Evolutionary conservation across 2,888 invertebrate species (phyloP).

Genomic region (Antheraea assamensis): DNA sequence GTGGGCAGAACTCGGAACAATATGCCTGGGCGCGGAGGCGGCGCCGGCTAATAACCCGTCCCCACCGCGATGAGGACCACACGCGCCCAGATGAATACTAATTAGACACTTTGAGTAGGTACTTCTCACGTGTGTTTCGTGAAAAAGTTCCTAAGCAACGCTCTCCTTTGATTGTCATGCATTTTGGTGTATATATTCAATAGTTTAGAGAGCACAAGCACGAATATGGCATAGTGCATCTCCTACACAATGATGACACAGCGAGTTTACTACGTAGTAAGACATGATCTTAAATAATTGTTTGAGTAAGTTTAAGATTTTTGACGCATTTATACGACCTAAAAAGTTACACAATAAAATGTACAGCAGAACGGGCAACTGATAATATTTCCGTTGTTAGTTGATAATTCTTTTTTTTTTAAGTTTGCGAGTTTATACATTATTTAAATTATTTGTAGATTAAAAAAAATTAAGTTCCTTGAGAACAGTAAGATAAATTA

Average conservation of each 20-base stretch:
- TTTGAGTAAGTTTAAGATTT: constrained; percentile 34
- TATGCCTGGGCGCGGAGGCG: constrained; percentile 81
- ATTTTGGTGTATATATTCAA: neutral
- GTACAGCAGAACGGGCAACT: neutral
- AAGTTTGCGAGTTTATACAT: neutral
- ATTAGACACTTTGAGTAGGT: constrained; percentile 73
- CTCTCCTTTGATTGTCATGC: constrained; percentile 2
- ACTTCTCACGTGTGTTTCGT: constrained; percentile 46
- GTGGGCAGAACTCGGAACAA: constrained; percentile 77
- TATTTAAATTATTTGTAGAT: too few relatives aligned
- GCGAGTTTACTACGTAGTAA: constrained; percentile 30
- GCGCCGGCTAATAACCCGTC: constrained; percentile 82
- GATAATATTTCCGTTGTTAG: neutral
- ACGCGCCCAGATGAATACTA: constrained; percentile 82
- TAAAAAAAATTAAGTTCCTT: too few relatives aligned
- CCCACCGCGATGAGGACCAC: constrained; percentile 79
- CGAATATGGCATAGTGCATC: constrained; percentile 18
- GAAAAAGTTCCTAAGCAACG: constrained; percentile 36
- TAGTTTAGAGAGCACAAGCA: constrained; percentile 9
- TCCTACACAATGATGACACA: constrained; percentile 33
- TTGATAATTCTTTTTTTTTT: neutral
- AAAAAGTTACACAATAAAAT: constrained; percentile 23
- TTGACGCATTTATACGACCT: constrained; percentile 25
- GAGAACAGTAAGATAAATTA: too few relatives aligned
- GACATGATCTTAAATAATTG: constrained; percentile 29